Conservation (phyloP, 2,113 vertebrate genomes). For the Pomatorhinus ruficollis region DNA sequence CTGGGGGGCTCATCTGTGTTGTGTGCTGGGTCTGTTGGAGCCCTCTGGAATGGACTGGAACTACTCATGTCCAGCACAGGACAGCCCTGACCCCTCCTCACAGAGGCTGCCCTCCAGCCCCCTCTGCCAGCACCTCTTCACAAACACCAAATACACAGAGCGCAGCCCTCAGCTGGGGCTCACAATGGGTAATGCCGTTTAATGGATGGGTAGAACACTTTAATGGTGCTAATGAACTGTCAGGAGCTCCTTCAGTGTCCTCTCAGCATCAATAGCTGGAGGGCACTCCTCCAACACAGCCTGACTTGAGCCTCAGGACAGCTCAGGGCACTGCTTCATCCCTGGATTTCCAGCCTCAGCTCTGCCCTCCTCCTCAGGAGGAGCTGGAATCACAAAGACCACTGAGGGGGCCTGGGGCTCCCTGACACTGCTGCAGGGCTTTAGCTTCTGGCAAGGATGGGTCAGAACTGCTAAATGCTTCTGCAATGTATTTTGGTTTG, state of each 20-base stretch:
- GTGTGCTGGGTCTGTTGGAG: neutral
- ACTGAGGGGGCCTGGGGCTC: neutral
- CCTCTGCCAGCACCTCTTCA: neutral
- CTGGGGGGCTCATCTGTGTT: neutral
- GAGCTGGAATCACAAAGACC: neutral
- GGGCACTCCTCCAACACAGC: neutral
- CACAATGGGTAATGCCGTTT: accelerated
- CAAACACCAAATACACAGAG: neutral
- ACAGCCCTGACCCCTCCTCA: neutral
- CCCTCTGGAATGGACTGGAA: neutral
- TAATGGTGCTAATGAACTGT: neutral
- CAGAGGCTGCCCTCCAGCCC: neutral
- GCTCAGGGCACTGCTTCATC: neutral
- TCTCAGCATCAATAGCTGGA: neutral
- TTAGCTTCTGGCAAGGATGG: neutral
- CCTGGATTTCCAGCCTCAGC: neutral
- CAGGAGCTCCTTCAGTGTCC: neutral
- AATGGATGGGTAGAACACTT: neutral
- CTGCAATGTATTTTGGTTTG: neutral
- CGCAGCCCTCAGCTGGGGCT: neutral
- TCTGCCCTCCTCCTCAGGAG: neutral
- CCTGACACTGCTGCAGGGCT: neutral
- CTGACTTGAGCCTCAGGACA: neutral
- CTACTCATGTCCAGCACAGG: accelerated
- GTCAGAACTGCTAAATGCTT: neutral